A percentile compares a stretch with the other conserved stretches of the same genome.
Evolutionary conservation across 2,797 vertebrate species (phyloP).

Genomic region (Acrocephalus scirpaceus): DNA sequence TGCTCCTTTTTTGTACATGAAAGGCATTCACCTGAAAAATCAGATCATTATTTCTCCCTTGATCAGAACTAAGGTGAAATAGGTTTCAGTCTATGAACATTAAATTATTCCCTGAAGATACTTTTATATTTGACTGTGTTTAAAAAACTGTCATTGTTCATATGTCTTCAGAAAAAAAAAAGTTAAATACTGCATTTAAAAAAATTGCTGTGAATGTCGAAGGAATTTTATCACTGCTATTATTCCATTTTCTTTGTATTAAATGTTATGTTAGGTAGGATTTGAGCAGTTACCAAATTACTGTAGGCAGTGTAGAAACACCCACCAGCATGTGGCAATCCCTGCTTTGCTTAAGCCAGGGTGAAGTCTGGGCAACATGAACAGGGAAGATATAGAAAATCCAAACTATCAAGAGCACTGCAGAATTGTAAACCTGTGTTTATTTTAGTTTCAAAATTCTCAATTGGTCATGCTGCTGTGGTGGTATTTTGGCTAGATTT

Average conservation of each 20-base stretch:
- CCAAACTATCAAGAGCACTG: background rate
- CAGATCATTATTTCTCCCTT: background rate
- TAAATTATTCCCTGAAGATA: background rate
- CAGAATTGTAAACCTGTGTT: background rate
- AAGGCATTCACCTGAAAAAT: constrained; percentile 11
- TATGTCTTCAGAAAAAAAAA: background rate
- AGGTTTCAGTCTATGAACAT: background rate
- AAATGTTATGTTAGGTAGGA: background rate
- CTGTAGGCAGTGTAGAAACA: background rate
- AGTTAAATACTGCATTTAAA: background rate
- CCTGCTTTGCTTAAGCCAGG: background rate
- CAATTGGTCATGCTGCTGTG: background rate
- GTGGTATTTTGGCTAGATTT: background rate
- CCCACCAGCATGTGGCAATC: background rate
- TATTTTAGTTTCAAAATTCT: background rate
- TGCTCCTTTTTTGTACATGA: background rate
- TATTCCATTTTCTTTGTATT: background rate
- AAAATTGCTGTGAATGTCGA: background rate
- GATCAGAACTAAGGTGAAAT: background rate
- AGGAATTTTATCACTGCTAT: background rate
- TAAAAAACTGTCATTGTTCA: background rate
- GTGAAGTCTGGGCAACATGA: background rate
- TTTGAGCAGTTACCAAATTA: background rate
- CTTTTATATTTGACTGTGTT: background rate
- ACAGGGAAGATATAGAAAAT: background rate